Percentiles rank a stretch among this genome's conserved stretches.
phyloP scores from a whole-genome alignment of 2,888 invertebrate genomes.

The Phymatocera aterrima region DNA sequence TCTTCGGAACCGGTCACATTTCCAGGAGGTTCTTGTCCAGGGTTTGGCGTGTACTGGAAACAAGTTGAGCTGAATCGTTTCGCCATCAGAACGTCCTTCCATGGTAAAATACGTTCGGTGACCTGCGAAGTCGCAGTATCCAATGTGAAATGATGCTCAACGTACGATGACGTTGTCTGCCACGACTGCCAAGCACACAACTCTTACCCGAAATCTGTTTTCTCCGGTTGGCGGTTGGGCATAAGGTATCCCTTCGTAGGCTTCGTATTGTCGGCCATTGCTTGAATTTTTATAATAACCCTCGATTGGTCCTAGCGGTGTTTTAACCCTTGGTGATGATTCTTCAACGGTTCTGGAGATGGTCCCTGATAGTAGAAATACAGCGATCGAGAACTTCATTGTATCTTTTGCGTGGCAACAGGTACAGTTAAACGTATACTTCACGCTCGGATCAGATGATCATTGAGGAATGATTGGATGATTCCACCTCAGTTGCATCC shows the following conservation, averaged over 20 bases:
- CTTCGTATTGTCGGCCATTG: background rate
- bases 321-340: background rate
- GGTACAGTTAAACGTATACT: background rate
- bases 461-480: too few species aligned
- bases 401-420: too few species aligned
- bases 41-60: slow-evolving; percentile 61
- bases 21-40: slow-evolving; percentile 53
- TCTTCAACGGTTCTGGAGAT: background rate
- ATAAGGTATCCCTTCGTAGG: slow-evolving; percentile 24
- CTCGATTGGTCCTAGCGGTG: background rate
- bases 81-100: slow-evolving; percentile 61
- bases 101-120: slow-evolving; percentile 51
- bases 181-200: background rate
- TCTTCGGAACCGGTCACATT: slow-evolving; percentile 66
- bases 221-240: background rate
- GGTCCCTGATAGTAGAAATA: background rate
- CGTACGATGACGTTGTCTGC: background rate
- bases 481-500: too few species aligned
- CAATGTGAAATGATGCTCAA: background rate
- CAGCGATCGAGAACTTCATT: background rate
- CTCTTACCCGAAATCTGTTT: background rate
- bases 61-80: slow-evolving; percentile 64
- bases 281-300: background rate
- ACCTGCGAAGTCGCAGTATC: background rate
- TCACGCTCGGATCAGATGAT: too few species aligned